A percentile compares a stretch with the other conserved stretches of the same genome.
Conservation (phyloP, 1,140 invertebrate species). For the Drosophila murphyi region DNA sequence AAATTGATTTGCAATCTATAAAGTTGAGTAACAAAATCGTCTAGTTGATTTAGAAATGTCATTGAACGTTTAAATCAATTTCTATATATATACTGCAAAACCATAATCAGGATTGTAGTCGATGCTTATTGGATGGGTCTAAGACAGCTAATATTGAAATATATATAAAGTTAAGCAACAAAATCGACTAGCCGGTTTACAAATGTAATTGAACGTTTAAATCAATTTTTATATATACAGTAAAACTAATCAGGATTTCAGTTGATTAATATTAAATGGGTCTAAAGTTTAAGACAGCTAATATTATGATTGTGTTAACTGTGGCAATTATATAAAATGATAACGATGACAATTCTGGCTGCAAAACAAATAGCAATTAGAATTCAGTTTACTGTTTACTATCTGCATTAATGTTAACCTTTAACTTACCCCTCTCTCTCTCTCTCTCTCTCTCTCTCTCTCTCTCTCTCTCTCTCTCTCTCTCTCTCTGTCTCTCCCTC, state of each 20-base stretch:
- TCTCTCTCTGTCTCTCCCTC: background rate
- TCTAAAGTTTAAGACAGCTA: conserved; percentile 8
- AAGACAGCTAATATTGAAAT: no score
- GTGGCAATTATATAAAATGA: conserved; percentile 10
- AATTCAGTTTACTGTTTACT: conserved; percentile 17
- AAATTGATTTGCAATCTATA: background rate
- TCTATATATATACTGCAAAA: background rate
- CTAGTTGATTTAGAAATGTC: background rate
- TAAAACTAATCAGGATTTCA: no score
- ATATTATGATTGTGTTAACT: conserved; percentile 8
- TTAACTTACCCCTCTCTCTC: conserved; percentile 7
- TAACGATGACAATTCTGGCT: conserved; percentile 7
- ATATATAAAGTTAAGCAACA: background rate
- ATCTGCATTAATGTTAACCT: conserved; percentile 23
- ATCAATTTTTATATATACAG: background rate
- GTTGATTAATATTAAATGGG: background rate
- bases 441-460: background rate
- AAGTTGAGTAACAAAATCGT: background rate
- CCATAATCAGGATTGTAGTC: no score
- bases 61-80: background rate
- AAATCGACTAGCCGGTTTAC: background rate
- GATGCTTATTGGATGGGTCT: no score
- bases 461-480: background rate
- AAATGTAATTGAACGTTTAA: conserved; percentile 3
- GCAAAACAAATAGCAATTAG: conserved; percentile 25